Conservation (phyloP, 2,888 invertebrate genomes). For the Latrodectus elegans region DNA sequence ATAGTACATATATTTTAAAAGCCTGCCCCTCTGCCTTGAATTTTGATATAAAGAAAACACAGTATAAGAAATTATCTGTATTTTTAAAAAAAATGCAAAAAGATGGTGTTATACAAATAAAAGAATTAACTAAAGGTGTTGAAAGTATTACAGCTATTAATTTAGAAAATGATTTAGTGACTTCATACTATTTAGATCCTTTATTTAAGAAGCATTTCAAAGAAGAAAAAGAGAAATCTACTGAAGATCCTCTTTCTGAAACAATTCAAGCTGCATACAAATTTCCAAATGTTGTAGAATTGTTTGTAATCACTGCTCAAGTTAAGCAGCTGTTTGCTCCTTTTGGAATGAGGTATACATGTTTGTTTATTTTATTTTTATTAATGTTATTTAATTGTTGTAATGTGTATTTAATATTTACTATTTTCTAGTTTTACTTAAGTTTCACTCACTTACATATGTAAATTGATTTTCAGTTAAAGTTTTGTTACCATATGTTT, state of each 20-base stretch:
- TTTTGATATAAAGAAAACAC: constrained; percentile 90
- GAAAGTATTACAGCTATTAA: constrained; percentile 84
- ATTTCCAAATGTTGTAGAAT: constrained; percentile 81
- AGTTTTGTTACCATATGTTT: too few species aligned
- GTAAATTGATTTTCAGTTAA: too few species aligned
- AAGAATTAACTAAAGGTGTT: constrained; percentile 83
- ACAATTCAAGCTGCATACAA: constrained; percentile 73
- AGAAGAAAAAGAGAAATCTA: constrained; percentile 34
- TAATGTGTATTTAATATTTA: background rate
- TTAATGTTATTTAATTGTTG: background rate
- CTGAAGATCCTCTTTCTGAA: constrained; percentile 14
- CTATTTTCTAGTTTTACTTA: background rate
- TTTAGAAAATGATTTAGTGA: constrained; percentile 74
- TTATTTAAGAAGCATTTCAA: constrained; percentile 71
- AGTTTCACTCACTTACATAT: too few species aligned
- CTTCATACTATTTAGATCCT: constrained; percentile 70
- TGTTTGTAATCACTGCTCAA: constrained; percentile 82
- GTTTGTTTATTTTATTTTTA: too few species aligned
- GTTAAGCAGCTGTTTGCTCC: constrained; percentile 79
- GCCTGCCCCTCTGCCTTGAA: constrained; percentile 71
- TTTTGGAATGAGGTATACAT: constrained; percentile 34
- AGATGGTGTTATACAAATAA: constrained; percentile 77
- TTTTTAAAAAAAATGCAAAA: constrained; percentile 87
- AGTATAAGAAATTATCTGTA: constrained; percentile 89
- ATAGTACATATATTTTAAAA: constrained; percentile 82